These are phyloP conservation scores for Choristoneura rosaceana DNA, from an alignment of 2,888 invertebrate genomes.

Conservation along the genomic window DNA sequence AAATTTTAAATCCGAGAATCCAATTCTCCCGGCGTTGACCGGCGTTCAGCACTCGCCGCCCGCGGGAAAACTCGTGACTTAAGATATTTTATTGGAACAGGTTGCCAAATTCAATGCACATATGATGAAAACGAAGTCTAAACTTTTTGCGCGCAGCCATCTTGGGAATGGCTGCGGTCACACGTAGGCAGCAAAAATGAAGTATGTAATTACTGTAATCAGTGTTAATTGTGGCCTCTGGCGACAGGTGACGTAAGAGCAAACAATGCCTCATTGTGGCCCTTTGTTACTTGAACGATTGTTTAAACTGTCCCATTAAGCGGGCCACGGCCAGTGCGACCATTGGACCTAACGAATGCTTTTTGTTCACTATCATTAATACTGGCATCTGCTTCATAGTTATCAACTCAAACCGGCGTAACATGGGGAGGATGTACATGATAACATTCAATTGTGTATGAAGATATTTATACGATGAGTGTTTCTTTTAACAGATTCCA, in stretches of 20 bases:
- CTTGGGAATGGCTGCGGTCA: conserved; percentile 34
- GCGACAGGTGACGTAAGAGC: conserved; percentile 66
- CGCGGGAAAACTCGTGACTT: conserved; percentile 25
- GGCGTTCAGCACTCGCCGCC: conserved; percentile 16
- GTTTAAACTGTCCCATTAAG: conserved; percentile 68
- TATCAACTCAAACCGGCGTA: conserved; percentile 18
- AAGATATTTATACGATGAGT: not conserved
- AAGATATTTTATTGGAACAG: conserved; percentile 33
- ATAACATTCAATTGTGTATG: conserved; percentile 23
- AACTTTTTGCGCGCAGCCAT: conserved; percentile 38
- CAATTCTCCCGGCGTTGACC: conserved; percentile 18
- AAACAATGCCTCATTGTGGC: conserved; percentile 65
- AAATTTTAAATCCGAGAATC: conserved; percentile 22
- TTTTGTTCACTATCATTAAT: conserved; percentile 38
- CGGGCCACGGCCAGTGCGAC: conserved; percentile 44
- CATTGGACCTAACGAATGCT: conserved; percentile 36
- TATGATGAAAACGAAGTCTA: conserved; percentile 41
- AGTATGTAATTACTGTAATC: conserved; percentile 67
- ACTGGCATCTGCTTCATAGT: conserved; percentile 29
- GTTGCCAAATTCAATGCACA: conserved; percentile 38
- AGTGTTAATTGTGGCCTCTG: conserved; percentile 61
- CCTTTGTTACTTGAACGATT: conserved; percentile 65
- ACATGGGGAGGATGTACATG: conserved; percentile 33
- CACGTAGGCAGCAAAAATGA: conserved; percentile 53
- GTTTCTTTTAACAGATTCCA: not conserved